A percentile compares a stretch with the other conserved stretches of the same genome.
Evolutionary conservation across 2,888 invertebrate species (phyloP).

Genomic region (Tiliacea citrago): DNA sequence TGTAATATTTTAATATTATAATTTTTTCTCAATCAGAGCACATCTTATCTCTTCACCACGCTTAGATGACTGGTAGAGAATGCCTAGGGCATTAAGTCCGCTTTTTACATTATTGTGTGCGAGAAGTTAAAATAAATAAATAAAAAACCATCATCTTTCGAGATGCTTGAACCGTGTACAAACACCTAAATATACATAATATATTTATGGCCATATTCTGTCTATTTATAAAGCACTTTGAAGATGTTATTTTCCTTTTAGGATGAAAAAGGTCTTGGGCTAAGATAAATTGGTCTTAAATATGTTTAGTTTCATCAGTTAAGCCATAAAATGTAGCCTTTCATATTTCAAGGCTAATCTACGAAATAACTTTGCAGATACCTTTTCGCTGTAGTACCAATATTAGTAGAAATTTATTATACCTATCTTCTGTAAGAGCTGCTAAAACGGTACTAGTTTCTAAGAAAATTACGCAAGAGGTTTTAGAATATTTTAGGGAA

Average conservation of each 20-base stretch:
- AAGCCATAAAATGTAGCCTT: constrained; percentile 19
- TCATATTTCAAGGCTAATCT: constrained; percentile 30
- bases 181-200: background rate
- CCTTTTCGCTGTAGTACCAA: background rate
- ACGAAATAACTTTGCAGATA: constrained; percentile 27
- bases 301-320: constrained; percentile 13
- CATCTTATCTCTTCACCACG: too few species aligned
- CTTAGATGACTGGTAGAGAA: too few species aligned
- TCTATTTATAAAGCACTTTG: constrained; percentile 17
- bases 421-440: background rate
- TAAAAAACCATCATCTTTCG: background rate
- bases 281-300: constrained; percentile 31
- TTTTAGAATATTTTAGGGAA: background rate
- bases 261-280: background rate
- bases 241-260: background rate
- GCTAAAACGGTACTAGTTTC: background rate
- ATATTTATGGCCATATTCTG: constrained; percentile 2
- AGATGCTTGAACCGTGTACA: background rate
- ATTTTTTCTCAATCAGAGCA: too few species aligned
- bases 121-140: too few species aligned
- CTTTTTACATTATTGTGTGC: too few species aligned
- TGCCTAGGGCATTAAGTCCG: too few species aligned
- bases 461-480: background rate
- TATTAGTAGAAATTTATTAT: background rate
- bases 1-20: too few species aligned